Evolutionary conservation across 2,888 invertebrate genomes (phyloP), one percentile per base, ranked within the genome.

Genomic region (Oscheius onirici): DNA sequence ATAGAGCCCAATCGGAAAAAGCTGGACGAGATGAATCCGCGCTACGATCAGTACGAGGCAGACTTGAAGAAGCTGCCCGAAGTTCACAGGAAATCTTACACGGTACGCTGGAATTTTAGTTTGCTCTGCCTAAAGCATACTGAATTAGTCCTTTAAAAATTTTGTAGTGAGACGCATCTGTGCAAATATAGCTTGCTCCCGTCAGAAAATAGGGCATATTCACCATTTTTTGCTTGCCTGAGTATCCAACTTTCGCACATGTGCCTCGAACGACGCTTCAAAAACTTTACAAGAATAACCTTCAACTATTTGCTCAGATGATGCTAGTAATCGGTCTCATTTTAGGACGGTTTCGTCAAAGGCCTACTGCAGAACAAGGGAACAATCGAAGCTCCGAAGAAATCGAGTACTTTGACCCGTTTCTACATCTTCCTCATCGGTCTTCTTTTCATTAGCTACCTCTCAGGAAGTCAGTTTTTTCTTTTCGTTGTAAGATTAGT

Each of bases 31-130:
- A 71, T 63, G 10, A 72, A 71, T 34, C 75, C 75, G 22, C 79
- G 77, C 44, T 82, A 77, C 75, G 70, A 77, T 34, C 72, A 77
- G 44, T 84, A 82, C 69, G 79, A 82, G 55, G 61, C 77, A 2
- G 83, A 84, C 54, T 57, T 84, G 58, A 84, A 81, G 55, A 81
- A 81, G 49, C 60, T 84, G 10, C 81, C 84, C 8, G 84, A 83
- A 40, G 54, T 68, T n/a, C 79, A 84, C 63, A 79, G 81, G 28
- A 76, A 79, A 71, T 76, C 80, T 0, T 84, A 75, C 65, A 80
- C 80, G 40, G 82, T 82, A 24, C 60, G 74, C 58, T 63, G n/a
- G 0, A n/a, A 5, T 58, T 22, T 40, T 40, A 40, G 8, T 43
- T 40, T 40, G 5, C 17, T 46, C 13, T 46, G 3, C 15, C 20